Conservation (phyloP, 2,888 invertebrate species). For the Diloba caeruleocephala region DNA sequence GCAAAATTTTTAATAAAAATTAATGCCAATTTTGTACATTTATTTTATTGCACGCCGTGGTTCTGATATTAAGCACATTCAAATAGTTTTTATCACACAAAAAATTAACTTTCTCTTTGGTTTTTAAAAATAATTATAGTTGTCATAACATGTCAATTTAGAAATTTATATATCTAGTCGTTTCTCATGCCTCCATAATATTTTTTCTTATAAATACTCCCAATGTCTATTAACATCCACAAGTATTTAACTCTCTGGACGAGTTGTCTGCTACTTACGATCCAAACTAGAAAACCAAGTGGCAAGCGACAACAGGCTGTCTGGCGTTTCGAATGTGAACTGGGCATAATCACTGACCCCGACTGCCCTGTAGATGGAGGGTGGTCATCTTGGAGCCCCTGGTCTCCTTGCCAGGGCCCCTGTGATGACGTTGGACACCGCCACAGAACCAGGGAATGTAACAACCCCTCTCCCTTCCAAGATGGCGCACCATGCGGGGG, state of each 20-base stretch:
- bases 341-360: slow-evolving; percentile 74
- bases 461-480: slow-evolving; percentile 79
- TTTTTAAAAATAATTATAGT: slow-evolving; percentile 9
- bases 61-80: too few relatives aligned
- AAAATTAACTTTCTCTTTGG: too few relatives aligned
- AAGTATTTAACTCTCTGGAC: slow-evolving; percentile 37
- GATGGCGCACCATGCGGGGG: slow-evolving; percentile 82
- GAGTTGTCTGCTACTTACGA: slow-evolving; percentile 23
- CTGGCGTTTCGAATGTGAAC: slow-evolving; percentile 82
- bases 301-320: slow-evolving; percentile 69
- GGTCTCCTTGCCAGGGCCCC: slow-evolving; percentile 81
- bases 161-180: too few relatives aligned
- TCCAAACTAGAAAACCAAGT: slow-evolving; percentile 67
- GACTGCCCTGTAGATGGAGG: slow-evolving; percentile 85
- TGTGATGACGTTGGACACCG: slow-evolving; percentile 83
- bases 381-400: slow-evolving; percentile 83
- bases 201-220: not conserved
- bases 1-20: slow-evolving; percentile 16
- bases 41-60: not conserved
- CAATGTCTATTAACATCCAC: slow-evolving; percentile 32
- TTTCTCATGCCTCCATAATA: too few relatives aligned
- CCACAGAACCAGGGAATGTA: slow-evolving; percentile 75
- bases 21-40: too few relatives aligned
- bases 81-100: too few relatives aligned
- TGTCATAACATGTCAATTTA: slow-evolving; percentile 20